Conservation (phyloP, 2,113 vertebrate genomes). For the Amia ocellicauda region DNA sequence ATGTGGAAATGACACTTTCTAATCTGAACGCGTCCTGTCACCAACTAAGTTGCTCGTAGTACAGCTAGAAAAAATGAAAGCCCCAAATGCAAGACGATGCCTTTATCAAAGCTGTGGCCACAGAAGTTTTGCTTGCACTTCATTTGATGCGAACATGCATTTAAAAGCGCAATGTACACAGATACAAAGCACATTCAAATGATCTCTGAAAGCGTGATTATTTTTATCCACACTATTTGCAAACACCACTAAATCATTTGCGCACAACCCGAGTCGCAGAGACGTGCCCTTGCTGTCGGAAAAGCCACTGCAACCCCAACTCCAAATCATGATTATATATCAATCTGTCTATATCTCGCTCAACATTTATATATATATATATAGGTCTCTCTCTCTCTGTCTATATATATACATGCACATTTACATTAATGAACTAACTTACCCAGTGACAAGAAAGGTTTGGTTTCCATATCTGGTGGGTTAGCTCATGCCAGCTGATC, state of each 20-base stretch:
- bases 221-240: slow-evolving; percentile 4
- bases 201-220: neutral
- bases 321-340: too few species aligned
- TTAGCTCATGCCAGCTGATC: slow-evolving; percentile 75
- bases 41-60: slow-evolving; percentile 1
- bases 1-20: slow-evolving; percentile 12
- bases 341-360: too few species aligned
- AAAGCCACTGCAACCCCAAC: too few species aligned
- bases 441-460: slow-evolving; percentile 77
- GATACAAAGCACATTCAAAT: neutral
- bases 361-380: neutral
- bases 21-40: slow-evolving; percentile 10
- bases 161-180: neutral
- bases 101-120: slow-evolving; percentile 4
- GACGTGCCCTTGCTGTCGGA: too few species aligned
- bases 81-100: neutral
- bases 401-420: slow-evolving; percentile 26
- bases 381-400: neutral
- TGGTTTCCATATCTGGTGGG: slow-evolving; percentile 69
- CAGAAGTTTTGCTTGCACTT: slow-evolving; percentile 2
- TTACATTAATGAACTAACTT: slow-evolving; percentile 44
- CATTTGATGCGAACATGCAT: neutral
- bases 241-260: slow-evolving; percentile 5
- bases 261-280: too few species aligned
- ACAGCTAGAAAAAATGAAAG: slow-evolving; percentile 10